Evolutionary conservation across 2,113 vertebrate genomes (phyloP), one percentile per base, ranked within the genome.

Genomic region (Passer domesticus): DNA sequence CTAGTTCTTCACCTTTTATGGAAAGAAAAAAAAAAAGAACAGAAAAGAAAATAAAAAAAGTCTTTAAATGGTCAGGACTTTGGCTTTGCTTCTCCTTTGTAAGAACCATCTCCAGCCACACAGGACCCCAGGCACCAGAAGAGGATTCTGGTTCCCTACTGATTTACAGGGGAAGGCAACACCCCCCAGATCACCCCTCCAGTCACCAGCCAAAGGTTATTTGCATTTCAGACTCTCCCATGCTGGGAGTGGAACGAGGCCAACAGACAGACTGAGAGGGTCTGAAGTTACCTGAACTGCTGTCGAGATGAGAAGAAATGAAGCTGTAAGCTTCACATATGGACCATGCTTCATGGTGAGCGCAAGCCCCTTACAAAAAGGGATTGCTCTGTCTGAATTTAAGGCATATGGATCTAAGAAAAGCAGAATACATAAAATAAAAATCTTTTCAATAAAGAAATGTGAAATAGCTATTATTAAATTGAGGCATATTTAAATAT

Each of bases 261-360:
- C 83, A 92, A 39, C 6, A 13, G 52, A 68, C 39, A 72, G 68
- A 56, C 41, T 75, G 30, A 47, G n/a, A 89, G 33, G 83, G 60
- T 74, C 63, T 91, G 69, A 64, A 76, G 64, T 96, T 98, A 99
- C 99, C 99, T 99, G 99, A 89, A 99, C 98, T 30, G 99, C 99
- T 37, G 99, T 98, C 0, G 99, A 98, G 96, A 99, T 99, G 98
- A 99, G 98, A 96, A 99, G 98, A 97, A 99, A 99, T 10, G 99
- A 98, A 30, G 98, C 97, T 2, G 98, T 98, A 68, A 99, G 98
- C 33, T 97, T 99, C 95, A 99, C 95, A 77, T 99, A 99, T 2
- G 99, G 99, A 4, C 98, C 97, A 3, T 99, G 98, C 91, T 97
- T 98, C 98, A 99, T 98, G 50, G 99, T 99, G 97, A 98, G 97